Evolutionary conservation across 2,888 invertebrate species (phyloP).

Genomic region (Drosophila subquinaria): DNA sequence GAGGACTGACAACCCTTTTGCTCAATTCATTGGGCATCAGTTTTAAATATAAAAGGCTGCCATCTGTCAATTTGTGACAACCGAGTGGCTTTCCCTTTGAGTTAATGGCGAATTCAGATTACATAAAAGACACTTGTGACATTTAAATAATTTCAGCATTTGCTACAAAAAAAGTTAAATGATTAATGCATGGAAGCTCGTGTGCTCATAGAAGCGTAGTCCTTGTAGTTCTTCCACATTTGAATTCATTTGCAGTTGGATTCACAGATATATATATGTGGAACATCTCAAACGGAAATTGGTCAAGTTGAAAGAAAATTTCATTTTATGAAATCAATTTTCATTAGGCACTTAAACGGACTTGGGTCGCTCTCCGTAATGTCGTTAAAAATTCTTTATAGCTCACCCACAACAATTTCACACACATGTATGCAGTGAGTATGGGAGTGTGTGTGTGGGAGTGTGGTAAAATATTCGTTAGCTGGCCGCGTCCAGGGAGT

Average conservation of each 20-base stretch:
- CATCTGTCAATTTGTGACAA: conserved; percentile 51
- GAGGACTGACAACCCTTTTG: conserved; percentile 37
- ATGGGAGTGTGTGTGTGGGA: conserved; percentile 14
- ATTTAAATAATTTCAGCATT: conserved; percentile 16
- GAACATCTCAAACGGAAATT: conserved; percentile 35
- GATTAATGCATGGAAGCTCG: conserved; percentile 49
- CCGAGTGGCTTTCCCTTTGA: conserved; percentile 26
- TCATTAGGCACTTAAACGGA: conserved; percentile 60
- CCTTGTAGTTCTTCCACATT: conserved; percentile 19
- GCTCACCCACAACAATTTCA: conserved; percentile 16
- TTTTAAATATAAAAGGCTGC: conserved; percentile 8
- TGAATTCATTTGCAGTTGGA: conserved; percentile 19
- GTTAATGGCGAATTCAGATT: conserved; percentile 14
- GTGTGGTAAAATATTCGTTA: conserved; percentile 38
- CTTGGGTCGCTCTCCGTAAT: conserved; percentile 27
- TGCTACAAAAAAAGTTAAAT: conserved; percentile 26
- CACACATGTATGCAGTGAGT: conserved; percentile 6
- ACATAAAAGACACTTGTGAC: conserved; percentile 39
- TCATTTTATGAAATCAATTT: conserved; percentile 69
- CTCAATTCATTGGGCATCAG: conserved; percentile 45
- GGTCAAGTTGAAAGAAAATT: conserved; percentile 45
- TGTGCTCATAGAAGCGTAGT: conserved; percentile 9
- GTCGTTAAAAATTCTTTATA: conserved; percentile 53
- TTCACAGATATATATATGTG: conserved; percentile 8
- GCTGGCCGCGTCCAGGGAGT: conserved; percentile 67